Evolutionary conservation across 2,888 invertebrate species (phyloP).

Genomic region (Urechis unicinctus): DNA sequence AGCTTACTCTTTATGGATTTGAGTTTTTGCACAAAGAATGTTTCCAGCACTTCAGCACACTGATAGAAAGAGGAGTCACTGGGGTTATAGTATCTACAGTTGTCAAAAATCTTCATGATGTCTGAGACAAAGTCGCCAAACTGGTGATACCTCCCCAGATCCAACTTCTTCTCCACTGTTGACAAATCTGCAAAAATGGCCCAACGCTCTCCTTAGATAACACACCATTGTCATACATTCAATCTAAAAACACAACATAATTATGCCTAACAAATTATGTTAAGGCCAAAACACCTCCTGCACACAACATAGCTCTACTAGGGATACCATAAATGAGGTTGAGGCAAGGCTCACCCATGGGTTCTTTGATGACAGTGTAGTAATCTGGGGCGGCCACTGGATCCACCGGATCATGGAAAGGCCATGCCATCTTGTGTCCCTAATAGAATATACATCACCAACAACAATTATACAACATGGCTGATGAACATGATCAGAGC

Average conservation of each 20-base stretch:
- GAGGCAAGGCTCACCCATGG: constrained; percentile 48
- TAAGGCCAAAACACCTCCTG: too few species aligned
- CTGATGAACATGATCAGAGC: too few species aligned
- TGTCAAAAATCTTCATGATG: constrained; percentile 97
- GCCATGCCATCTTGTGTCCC: constrained; percentile 94
- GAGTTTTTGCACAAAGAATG: constrained; percentile 63
- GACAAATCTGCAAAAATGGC: constrained; percentile 72
- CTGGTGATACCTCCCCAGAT: constrained; percentile 73
- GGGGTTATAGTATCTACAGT: constrained; percentile 95
- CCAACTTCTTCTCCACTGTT: constrained; percentile 75
- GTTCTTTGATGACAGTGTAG: constrained; percentile 62
- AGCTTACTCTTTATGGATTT: constrained; percentile 24
- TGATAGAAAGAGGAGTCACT: constrained; percentile 92
- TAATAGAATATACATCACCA: constrained; percentile 49
- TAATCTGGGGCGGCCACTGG: constrained; percentile 94
- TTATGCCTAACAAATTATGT: too few species aligned
- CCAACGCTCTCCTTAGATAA: background rate
- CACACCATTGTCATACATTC: background rate
- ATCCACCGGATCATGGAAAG: constrained; percentile 95
- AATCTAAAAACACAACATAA: background rate
- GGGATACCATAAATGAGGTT: too few species aligned
- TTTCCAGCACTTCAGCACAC: constrained; percentile 90
- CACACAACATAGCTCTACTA: too few species aligned
- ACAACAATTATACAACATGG: background rate
- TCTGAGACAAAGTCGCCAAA: constrained; percentile 94